These are phyloP conservation scores for Gastrophryne carolinensis DNA, from an alignment of 2,797 vertebrate genomes.

Conservation along the genomic window DNA sequence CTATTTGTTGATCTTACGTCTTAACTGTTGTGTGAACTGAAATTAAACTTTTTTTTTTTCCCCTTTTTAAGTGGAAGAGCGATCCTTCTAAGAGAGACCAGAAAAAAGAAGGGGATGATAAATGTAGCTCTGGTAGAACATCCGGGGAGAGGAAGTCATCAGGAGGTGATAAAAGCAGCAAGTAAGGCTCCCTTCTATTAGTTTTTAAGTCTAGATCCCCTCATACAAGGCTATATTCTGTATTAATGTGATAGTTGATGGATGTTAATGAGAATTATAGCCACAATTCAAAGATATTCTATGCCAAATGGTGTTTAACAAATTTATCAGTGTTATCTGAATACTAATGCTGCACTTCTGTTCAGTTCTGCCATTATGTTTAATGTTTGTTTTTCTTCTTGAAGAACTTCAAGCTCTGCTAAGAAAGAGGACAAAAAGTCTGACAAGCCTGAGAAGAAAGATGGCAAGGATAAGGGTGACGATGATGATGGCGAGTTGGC, in stretches of 20 bases:
- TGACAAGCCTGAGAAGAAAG: conserved; percentile 90
- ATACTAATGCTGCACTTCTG: not conserved
- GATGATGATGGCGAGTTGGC: conserved; percentile 68
- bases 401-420: conserved; percentile 74
- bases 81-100: conserved; percentile 94
- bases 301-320: not conserved
- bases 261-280: no score
- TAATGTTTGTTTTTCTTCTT: conserved; percentile 38
- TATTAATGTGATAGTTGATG: no score
- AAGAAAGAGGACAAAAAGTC: conserved; percentile 95
- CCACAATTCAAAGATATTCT: no score
- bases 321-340: not conserved
- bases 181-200: conserved; percentile 64
- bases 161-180: conserved; percentile 75
- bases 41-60: not conserved
- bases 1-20: not conserved
- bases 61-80: conserved; percentile 81
- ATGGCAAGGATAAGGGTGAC: conserved; percentile 83
- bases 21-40: not conserved
- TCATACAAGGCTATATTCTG: not conserved
- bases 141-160: conserved; percentile 81
- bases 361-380: not conserved
- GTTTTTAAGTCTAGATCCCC: no score
- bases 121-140: conserved; percentile 75
- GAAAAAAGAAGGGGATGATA: conserved; percentile 91